Conservation (phyloP, 2,797 vertebrate genomes). For the Sciurus carolinensis region DNA sequence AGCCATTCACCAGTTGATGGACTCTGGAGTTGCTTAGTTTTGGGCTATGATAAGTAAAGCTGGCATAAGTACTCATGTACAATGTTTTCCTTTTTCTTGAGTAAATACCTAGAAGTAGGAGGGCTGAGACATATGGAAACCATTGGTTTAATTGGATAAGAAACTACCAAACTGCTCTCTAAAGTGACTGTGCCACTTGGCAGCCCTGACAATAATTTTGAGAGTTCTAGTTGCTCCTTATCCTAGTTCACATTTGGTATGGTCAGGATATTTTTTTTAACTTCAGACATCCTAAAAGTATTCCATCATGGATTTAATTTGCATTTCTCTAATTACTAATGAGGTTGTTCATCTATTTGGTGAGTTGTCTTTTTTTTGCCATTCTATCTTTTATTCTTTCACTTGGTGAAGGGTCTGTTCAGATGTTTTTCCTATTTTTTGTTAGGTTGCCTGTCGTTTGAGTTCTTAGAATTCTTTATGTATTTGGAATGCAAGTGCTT, state of each 20-base stretch:
- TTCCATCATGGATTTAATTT: neutral
- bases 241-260: neutral
- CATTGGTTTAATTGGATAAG: neutral
- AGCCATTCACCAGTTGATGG: neutral
- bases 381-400: neutral
- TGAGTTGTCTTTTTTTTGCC: neutral
- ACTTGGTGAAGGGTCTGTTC: neutral
- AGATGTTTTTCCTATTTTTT: neutral
- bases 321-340: neutral
- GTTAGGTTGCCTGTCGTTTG: neutral
- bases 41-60: neutral
- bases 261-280: neutral
- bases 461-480: conserved; percentile 23
- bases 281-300: neutral
- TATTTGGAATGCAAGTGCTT: neutral
- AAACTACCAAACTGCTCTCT: neutral
- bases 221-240: neutral
- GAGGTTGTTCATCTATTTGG: neutral
- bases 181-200: neutral
- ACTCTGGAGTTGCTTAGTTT: neutral
- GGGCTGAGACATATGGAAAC: neutral
- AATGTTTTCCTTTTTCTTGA: too few relatives aligned
- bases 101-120: neutral
- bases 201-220: neutral
- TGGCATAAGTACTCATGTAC: neutral